Evolutionary conservation across 2,113 vertebrate genomes (phyloP).

Genomic region (Ursus arctos): DNA sequence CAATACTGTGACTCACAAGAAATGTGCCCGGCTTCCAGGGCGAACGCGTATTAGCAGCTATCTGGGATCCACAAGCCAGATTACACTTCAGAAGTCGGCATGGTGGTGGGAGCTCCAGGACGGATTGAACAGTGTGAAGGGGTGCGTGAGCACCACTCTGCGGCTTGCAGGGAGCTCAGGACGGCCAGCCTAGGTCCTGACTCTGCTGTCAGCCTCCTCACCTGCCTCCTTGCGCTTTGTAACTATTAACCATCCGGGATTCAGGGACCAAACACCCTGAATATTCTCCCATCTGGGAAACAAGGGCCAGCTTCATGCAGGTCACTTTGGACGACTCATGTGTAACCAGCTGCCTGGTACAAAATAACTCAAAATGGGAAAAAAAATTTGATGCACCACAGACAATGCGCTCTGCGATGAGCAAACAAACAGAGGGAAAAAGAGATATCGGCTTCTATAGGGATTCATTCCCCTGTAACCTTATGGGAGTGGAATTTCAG

Average conservation of each 20-base stretch:
- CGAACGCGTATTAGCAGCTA: rapidly evolving
- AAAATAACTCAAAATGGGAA: neutral
- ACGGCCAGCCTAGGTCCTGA: rapidly evolving
- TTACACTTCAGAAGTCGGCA: no score
- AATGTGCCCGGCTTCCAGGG: neutral
- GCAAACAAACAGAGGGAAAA: neutral
- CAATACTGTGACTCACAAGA: neutral
- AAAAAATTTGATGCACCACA: rapidly evolving
- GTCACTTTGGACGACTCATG: rapidly evolving
- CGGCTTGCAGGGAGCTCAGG: no score
- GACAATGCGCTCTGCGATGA: no score
- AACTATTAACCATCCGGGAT: rapidly evolving
- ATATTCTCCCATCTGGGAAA: neutral
- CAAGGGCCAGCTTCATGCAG: rapidly evolving
- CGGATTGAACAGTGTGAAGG: neutral
- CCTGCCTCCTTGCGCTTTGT: neutral
- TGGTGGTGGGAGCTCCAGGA: rapidly evolving
- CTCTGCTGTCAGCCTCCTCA: neutral
- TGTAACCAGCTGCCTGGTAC: neutral
- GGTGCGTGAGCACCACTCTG: rapidly evolving
- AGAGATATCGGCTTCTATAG: rapidly evolving
- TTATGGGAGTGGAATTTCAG: neutral
- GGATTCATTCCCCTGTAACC: neutral
- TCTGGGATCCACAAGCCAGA: rapidly evolving
- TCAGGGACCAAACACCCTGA: neutral